Conservation (phyloP, 2,888 invertebrate species). For the Caenorhabditis becei region DNA sequence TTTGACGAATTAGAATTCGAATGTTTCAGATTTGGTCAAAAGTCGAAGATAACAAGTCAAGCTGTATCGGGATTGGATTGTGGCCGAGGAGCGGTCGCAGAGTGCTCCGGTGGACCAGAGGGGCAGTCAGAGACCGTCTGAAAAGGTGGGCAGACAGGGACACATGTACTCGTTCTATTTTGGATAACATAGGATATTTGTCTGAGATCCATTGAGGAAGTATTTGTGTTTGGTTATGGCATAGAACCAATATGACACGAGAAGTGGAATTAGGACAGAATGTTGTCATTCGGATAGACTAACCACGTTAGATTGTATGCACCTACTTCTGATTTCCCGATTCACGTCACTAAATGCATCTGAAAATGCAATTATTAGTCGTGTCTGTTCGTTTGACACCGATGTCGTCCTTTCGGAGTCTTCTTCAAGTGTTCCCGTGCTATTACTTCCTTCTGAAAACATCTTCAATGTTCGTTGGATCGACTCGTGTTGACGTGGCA, state of each 20-base stretch:
- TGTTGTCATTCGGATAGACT: neutral
- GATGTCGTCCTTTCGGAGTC: no score
- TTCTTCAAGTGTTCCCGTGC: neutral
- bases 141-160: neutral
- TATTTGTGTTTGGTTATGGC: slow-evolving; percentile 11
- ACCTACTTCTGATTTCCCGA: neutral
- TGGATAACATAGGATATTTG: no score
- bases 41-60: slow-evolving; percentile 23
- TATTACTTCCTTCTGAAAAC: slow-evolving; percentile 7
- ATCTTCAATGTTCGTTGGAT: neutral
- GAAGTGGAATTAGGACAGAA: neutral
- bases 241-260: slow-evolving; percentile 17
- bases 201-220: neutral
- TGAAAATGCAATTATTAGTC: neutral
- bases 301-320: neutral
- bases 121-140: slow-evolving; percentile 1
- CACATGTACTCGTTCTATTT: neutral
- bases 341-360: neutral
- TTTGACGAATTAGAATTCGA: neutral
- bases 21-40: neutral
- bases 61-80: slow-evolving; percentile 51
- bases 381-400: no score
- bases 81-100: slow-evolving; percentile 14
- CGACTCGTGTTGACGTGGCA: neutral
- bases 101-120: slow-evolving; percentile 36